Evolutionary conservation across 2,797 vertebrate genomes (phyloP).

Genomic region (Cirrhinus mrigala): DNA sequence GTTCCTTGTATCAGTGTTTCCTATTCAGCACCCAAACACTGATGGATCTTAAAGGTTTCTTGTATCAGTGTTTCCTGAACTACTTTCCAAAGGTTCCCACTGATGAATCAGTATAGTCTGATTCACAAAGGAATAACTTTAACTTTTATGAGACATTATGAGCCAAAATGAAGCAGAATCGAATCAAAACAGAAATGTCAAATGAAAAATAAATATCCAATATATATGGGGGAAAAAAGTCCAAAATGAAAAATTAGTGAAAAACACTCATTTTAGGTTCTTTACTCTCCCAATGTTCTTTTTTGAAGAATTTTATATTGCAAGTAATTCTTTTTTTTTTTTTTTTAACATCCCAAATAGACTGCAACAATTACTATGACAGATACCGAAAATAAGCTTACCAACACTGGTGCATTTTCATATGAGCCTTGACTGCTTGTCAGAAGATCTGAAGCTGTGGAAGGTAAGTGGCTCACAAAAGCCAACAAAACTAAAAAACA

Average conservation of each 20-base stretch:
- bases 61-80: not conserved
- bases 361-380: not conserved
- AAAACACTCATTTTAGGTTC: not conserved
- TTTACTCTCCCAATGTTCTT: not conserved
- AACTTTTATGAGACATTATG: not conserved
- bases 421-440: constrained; percentile 12
- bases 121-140: not conserved
- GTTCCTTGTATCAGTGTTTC: no score
- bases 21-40: no score
- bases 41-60: not conserved
- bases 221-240: not conserved
- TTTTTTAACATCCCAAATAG: not conserved
- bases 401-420: not conserved
- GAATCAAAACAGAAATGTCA: not conserved
- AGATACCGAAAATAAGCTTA: not conserved
- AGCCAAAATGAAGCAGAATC: not conserved
- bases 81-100: not conserved
- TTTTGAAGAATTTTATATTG: not conserved
- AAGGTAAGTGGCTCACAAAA: not conserved
- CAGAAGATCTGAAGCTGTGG: not conserved
- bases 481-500: not conserved
- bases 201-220: not conserved
- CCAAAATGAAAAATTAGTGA: not conserved
- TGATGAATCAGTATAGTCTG: not conserved
- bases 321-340: not conserved